phyloP scores from a whole-genome alignment of 2,113 vertebrate genomes.

The Oceanodroma tethys region DNA sequence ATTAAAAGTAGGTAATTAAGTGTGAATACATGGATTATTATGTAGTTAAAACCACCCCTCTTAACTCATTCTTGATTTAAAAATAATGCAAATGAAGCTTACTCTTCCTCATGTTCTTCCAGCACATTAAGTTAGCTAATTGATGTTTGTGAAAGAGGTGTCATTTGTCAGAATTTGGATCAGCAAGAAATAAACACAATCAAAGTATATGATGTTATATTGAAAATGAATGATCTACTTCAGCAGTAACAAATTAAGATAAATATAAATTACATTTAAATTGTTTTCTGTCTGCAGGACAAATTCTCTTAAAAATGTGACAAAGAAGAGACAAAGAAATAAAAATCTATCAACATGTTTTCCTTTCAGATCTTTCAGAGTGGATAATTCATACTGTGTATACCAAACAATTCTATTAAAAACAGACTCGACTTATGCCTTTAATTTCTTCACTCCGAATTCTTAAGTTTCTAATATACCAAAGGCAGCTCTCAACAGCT shows the following conservation, averaged over 20 bases:
- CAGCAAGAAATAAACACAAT: constrained; percentile 12
- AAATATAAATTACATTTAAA: constrained; percentile 19
- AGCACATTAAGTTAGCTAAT: neutral
- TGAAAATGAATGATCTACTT: neutral
- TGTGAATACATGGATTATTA: neutral
- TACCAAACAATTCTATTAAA: neutral
- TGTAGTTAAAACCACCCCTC: neutral
- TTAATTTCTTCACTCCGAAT: neutral
- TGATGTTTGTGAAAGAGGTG: neutral
- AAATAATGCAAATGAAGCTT: neutral
- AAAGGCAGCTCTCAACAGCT: neutral
- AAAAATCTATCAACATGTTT: neutral
- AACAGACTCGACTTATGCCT: neutral
- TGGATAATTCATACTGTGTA: neutral
- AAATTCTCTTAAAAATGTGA: neutral
- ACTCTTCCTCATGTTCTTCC: neutral
- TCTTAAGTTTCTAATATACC: neutral
- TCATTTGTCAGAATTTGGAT: neutral
- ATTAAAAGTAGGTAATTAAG: neutral
- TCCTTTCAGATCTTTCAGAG: neutral
- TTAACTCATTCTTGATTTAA: neutral
- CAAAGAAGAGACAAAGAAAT: neutral
- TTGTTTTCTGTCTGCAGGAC: neutral
- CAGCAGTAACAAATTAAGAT: neutral
- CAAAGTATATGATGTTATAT: neutral